Base-by-base conservation (phyloP, 2,113 vertebrate genomes). In the Hippocampus comes region DNA sequence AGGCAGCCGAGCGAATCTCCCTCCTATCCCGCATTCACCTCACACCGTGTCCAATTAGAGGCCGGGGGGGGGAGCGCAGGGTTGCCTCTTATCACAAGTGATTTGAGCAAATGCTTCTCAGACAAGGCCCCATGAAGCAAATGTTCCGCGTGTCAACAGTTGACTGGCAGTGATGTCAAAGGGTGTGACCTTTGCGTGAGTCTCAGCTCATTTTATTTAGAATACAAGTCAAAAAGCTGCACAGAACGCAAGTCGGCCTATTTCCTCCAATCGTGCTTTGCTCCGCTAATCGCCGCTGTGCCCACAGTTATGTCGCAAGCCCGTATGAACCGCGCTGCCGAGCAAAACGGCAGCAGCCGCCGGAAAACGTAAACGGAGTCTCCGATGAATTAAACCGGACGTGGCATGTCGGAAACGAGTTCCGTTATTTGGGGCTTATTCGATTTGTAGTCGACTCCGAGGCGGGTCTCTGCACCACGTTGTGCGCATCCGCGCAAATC, bases 41-140 rank as follows among this genome's bases (percentile, higher is more conserved):
- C 79, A 80, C 82, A 84, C 82, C 61, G 49, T 70, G 75, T 83
- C 82, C 83, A 85, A 86, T 88, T 87, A 88, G 73, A 80, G 69
- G 72, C 64, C 71, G 85, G 84, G 86, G 82, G 78, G 27, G 27
- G 27, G 27, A 3, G 27, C 81, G 79, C 77, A 85, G 83, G 77
- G 79, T 83, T 81, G 79, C 80, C 79, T 78, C 72, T 76, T 86
- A 86, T 85, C 87, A 78, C 75, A 80, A 69, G 64, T 78, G 48
- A 57, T 87, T 88, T 74, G n/a, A 78, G 68, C 71, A 77, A 77
- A 80, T 49, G 77, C 73, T 78, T 70, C 72, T 86, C 77, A 76
- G 41, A 9, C 68, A 57, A 48, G 68, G 72, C 78, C 46, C 75
- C 83, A 87, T 73, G 82, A 82, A 70, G 56, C 49, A 68, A 78